These are phyloP conservation scores for Cacatua alba DNA, from an alignment of 2,113 vertebrate genomes.

Conservation along the genomic window DNA sequence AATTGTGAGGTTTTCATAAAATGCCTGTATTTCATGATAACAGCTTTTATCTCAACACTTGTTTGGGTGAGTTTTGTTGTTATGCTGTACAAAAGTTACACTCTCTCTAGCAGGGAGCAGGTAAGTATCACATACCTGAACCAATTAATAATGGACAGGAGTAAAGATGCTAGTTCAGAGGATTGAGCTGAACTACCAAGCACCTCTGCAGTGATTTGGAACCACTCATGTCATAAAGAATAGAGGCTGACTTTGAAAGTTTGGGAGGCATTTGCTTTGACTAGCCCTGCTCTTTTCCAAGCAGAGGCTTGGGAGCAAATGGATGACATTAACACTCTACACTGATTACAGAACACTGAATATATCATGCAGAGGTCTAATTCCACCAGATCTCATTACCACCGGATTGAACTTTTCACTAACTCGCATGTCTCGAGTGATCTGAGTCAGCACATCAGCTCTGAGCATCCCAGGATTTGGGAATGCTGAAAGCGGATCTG, in stretches of 20 bases:
- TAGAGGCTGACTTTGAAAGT: not conserved
- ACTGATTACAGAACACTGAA: conserved; percentile 2
- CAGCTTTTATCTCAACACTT: not conserved
- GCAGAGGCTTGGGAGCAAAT: conserved; percentile 14
- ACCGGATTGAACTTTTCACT: conserved; percentile 23
- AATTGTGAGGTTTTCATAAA: not conserved
- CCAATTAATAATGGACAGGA: not conserved
- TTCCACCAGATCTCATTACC: conserved; percentile 54
- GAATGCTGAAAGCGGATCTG: conserved; percentile 35
- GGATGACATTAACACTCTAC: conserved; percentile 36
- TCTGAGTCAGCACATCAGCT: conserved; percentile 59
- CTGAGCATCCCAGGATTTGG: conserved; percentile 48
- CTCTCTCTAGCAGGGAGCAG: not conserved
- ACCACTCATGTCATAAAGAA: not conserved
- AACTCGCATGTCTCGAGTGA: conserved; percentile 15
- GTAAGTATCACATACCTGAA: not conserved
- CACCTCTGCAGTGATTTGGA: not conserved
- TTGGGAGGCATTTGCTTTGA: not conserved
- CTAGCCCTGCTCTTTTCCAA: not conserved
- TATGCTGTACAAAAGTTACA: not conserved
- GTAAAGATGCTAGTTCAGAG: not conserved
- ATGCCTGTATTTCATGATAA: not conserved
- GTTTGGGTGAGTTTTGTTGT: not conserved
- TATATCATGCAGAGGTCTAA: conserved; percentile 39
- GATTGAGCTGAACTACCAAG: not conserved